A percentile compares a stretch with the other conserved stretches of the same genome.
These are phyloP conservation scores for Hanleya hanleyi DNA, from an alignment of 2,888 invertebrate genomes.

Conservation along the genomic window DNA sequence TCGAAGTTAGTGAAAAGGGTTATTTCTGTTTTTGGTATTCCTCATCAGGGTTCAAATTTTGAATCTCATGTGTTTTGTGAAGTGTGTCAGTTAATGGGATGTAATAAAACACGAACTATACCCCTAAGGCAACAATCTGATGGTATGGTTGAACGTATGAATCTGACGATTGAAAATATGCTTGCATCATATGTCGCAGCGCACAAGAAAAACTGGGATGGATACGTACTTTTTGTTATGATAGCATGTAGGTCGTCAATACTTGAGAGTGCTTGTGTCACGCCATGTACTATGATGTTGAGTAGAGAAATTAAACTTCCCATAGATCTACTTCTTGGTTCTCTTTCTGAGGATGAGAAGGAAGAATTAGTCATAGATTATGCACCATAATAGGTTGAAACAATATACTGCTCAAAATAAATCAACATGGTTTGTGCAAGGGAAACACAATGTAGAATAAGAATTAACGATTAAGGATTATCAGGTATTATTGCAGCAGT, in stretches of 20 bases:
- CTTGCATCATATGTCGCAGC: constrained; percentile 19
- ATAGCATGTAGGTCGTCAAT: constrained; percentile 37
- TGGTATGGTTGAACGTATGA: constrained; percentile 27
- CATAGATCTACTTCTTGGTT: background rate
- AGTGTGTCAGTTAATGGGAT: constrained; percentile 32
- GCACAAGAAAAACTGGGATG: constrained; percentile 29
- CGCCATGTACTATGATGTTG: constrained; percentile 31
- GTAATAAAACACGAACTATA: constrained; percentile 36
- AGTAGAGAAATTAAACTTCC: constrained; percentile 25
- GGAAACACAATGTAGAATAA: no score
- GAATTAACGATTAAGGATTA: no score
- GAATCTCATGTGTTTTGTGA: constrained; percentile 35
- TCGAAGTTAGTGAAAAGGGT: constrained; percentile 28
- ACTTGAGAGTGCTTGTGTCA: constrained; percentile 26
- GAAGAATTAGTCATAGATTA: constrained; percentile 5
- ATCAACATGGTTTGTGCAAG: background rate
- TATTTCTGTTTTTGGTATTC: constrained; percentile 32
- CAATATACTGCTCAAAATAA: background rate
- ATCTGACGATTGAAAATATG: constrained; percentile 34
- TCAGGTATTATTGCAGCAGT: no score
- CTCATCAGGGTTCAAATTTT: constrained; percentile 29
- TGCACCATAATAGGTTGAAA: constrained; percentile 9
- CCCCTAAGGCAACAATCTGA: constrained; percentile 22
- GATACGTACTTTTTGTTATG: constrained; percentile 24
- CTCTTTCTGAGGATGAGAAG: no score